Conservation (phyloP, 2,113 vertebrate genomes). For the Bos javanicus region DNA sequence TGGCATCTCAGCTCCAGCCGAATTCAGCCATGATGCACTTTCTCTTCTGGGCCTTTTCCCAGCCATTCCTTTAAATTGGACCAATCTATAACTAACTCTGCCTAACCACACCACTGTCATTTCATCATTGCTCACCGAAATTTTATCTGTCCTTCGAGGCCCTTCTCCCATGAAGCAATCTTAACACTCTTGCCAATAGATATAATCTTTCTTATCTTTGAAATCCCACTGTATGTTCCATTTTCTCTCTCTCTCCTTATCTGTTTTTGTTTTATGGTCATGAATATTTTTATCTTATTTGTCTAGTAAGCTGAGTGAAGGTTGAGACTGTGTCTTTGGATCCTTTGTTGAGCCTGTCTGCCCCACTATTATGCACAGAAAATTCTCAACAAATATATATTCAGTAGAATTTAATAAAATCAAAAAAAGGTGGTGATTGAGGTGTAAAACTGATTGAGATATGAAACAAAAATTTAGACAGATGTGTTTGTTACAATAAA, state of each 20-base stretch:
- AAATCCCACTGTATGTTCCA: neutral
- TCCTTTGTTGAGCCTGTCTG: neutral
- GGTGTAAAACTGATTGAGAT: neutral
- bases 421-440: neutral
- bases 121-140: neutral
- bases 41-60: neutral
- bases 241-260: neutral
- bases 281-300: slow-evolving; percentile 15
- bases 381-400: neutral
- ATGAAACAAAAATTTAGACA: neutral
- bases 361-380: neutral
- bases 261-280: neutral
- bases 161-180: neutral
- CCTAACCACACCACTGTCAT: neutral
- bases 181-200: neutral
- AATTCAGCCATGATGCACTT: neutral
- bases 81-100: neutral
- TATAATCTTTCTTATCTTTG: neutral
- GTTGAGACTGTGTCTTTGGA: neutral
- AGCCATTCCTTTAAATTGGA: neutral
- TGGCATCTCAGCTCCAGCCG: neutral
- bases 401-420: neutral
- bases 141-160: neutral
- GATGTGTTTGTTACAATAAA: neutral
- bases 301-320: neutral